A percentile compares a stretch with the other conserved stretches of the same genome.
phyloP scores from a whole-genome alignment of 2,797 vertebrate genomes.

The Leptatherina wallacei region DNA sequence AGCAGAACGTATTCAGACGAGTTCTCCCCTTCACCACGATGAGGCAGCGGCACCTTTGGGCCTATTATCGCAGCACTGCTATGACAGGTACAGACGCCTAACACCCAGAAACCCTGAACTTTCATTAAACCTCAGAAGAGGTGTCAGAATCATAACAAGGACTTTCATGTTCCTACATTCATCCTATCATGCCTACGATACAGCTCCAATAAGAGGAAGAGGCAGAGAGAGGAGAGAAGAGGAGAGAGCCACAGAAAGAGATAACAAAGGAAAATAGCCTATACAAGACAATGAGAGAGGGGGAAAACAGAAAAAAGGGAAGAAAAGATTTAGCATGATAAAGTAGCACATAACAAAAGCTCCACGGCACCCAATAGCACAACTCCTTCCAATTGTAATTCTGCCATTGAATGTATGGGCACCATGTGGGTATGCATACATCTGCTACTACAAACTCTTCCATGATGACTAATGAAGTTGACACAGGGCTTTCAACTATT shows the following conservation, averaged over 20 bases:
- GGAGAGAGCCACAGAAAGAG: conserved; percentile 1
- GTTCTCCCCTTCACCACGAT: conserved; percentile 51
- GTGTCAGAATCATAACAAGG: conserved; percentile 71
- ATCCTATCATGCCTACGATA: conserved; percentile 45
- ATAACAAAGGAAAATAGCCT: conserved; percentile 18
- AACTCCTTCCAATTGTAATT: conserved; percentile 61
- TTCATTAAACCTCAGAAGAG: conserved; percentile 71
- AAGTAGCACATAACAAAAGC: conserved; percentile 71
- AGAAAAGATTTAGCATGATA: conserved; percentile 73
- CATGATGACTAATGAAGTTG: conserved; percentile 81
- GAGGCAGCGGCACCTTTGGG: conserved; percentile 73
- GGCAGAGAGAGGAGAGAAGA: conserved; percentile 17
- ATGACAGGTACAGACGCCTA: conserved; percentile 70
- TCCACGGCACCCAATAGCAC: conserved; percentile 58
- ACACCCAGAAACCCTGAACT: conserved; percentile 65
- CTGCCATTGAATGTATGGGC: conserved; percentile 58
- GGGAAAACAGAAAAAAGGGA: conserved; percentile 1
- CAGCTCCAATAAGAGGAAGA: conserved; percentile 49
- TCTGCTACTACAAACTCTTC: conserved; percentile 60
- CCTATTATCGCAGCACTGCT: conserved; percentile 68
- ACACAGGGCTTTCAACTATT: conserved; percentile 78
- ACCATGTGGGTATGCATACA: conserved; percentile 71
- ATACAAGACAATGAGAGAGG: conserved; percentile 12
- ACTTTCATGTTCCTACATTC: conserved; percentile 68
- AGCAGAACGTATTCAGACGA: conserved; percentile 59